Conservation (phyloP, 2,797 vertebrate species). For the Sebastes flavidus region DNA sequence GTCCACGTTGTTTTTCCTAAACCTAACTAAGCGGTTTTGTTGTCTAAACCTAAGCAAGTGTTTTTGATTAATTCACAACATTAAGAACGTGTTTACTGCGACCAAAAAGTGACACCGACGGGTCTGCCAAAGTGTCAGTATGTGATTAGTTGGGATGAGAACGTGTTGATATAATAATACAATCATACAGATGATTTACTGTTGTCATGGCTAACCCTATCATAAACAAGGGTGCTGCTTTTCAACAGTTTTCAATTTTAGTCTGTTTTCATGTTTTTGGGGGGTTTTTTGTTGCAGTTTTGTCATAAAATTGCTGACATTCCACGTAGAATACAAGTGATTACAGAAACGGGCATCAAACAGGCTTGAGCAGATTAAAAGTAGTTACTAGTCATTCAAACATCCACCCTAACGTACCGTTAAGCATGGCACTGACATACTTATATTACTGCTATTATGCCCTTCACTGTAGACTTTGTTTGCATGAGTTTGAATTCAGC, state of each 20-base stretch:
- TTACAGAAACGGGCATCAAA: neutral
- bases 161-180: neutral
- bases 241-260: neutral
- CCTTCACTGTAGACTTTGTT: neutral
- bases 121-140: too few species aligned
- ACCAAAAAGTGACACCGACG: accelerated
- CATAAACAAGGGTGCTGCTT: neutral
- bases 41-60: too few species aligned
- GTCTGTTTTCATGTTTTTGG: neutral
- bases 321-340: neutral
- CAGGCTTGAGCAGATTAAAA: neutral
- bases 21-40: accelerated
- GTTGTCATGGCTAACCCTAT: neutral
- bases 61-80: too few species aligned
- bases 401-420: neutral
- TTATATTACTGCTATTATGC: neutral
- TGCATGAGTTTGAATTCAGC: neutral
- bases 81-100: too few species aligned
- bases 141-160: too few species aligned
- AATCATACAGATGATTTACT: neutral
- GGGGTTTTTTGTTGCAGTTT: neutral
- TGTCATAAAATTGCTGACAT: neutral
- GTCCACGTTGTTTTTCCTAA: too few species aligned
- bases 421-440: neutral
- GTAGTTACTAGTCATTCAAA: neutral